Evolutionary conservation across 2,888 invertebrate species (phyloP).

Genomic region (Drosophila villosipedis): DNA sequence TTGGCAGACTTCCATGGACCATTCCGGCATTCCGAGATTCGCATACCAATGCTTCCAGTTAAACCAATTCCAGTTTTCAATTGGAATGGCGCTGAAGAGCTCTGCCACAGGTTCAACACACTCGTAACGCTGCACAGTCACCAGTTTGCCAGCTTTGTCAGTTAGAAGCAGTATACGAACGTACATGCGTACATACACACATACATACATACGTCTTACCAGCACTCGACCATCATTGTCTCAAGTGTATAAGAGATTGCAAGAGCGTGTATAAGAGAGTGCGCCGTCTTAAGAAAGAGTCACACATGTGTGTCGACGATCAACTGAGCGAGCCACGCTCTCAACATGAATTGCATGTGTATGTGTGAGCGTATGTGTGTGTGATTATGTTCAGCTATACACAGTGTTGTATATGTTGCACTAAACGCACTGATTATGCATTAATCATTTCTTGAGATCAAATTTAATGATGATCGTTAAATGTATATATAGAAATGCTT

Average conservation of each 20-base stretch:
- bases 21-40: conserved; percentile 81
- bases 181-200: neutral
- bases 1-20: conserved; percentile 76
- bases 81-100: conserved; percentile 67
- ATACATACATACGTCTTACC: conserved; percentile 13
- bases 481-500: neutral
- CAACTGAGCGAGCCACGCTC: conserved; percentile 11
- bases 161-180: conserved; percentile 66
- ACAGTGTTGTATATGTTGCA: conserved; percentile 1
- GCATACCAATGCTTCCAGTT: conserved; percentile 81
- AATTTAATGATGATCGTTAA: neutral
- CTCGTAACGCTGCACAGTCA: conserved; percentile 69
- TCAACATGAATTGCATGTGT: neutral
- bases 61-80: conserved; percentile 82
- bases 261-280: conserved; percentile 42
- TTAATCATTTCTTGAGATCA: neutral
- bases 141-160: conserved; percentile 52
- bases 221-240: conserved; percentile 26
- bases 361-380: neutral
- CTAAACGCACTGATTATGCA: neutral
- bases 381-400: neutral
- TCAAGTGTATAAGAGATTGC: conserved; percentile 27
- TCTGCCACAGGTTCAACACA: conserved; percentile 71
- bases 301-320: conserved; percentile 1
- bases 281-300: conserved; percentile 3